A percentile compares a stretch with the other conserved stretches of the same genome.
Evolutionary conservation across 2,113 vertebrate species (phyloP).

Genomic region (Ctenodactylus gundi): DNA sequence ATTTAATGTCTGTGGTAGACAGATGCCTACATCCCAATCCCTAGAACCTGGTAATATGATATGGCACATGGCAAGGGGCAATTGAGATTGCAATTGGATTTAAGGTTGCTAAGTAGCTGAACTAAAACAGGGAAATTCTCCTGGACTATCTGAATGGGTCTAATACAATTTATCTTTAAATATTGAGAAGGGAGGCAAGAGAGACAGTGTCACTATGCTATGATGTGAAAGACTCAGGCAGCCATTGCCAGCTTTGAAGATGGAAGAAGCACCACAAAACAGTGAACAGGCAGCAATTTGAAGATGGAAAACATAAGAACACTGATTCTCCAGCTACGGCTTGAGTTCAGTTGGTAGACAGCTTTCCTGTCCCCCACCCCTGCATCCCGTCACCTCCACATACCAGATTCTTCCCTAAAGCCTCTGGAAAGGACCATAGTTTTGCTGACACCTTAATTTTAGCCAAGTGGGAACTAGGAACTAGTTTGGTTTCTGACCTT

Average conservation of each 20-base stretch:
- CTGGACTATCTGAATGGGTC: neutral
- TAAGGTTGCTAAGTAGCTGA: neutral
- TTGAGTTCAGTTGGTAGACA: neutral
- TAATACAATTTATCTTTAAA: neutral
- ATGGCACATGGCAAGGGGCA: neutral
- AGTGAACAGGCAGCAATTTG: neutral
- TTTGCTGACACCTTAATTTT: neutral
- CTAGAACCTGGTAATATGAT: neutral
- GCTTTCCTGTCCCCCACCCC: neutral
- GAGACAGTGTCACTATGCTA: neutral
- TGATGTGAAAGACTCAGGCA: neutral
- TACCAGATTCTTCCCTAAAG: neutral
- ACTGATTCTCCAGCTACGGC: neutral
- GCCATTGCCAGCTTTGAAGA: neutral
- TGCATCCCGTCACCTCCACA: neutral
- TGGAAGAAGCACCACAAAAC: neutral
- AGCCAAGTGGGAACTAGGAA: neutral
- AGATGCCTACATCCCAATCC: neutral
- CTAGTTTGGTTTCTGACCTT: neutral
- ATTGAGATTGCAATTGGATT: conserved; percentile 2
- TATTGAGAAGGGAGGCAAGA: neutral
- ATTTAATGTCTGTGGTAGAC: neutral
- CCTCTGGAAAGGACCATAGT: neutral
- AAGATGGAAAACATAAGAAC: neutral
- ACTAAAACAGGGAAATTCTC: neutral